Conservation (phyloP, 2,888 invertebrate genomes). For the Hipparchia sbordonii region DNA sequence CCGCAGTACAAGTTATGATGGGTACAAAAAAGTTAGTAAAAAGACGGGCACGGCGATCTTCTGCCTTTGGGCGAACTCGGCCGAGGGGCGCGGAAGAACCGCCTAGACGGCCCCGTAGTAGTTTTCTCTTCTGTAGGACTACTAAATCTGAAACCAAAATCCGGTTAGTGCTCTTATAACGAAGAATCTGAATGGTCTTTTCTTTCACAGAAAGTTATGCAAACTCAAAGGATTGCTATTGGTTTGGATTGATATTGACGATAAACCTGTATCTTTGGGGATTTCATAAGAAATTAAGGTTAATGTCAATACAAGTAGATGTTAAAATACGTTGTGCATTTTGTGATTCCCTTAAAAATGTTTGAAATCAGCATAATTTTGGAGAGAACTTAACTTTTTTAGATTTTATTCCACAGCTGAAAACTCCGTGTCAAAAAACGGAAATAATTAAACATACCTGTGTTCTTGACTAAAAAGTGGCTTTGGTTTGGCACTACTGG, state of each 20-base stretch:
- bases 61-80: conserved; percentile 59
- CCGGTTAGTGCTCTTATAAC: background rate
- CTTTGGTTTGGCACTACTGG: conserved; percentile 41
- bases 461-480: conserved; percentile 41
- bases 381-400: no score
- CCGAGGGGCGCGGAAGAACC: conserved; percentile 45
- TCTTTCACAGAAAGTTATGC: no score
- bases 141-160: conserved; percentile 11
- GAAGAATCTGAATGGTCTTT: background rate
- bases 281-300: no score
- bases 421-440: no score
- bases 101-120: conserved; percentile 38
- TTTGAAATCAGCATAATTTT: no score
- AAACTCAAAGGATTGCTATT: no score
- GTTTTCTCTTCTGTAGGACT: conserved; percentile 42
- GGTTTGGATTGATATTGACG: no score
- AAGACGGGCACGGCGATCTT: conserved; percentile 46
- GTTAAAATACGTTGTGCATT: no score
- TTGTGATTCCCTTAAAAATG: no score
- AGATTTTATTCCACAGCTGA: no score
- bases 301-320: no score
- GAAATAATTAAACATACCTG: conserved; percentile 37
- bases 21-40: conserved; percentile 40
- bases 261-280: no score
- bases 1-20: background rate